phyloP scores from a whole-genome alignment of 2,113 vertebrate genomes.

The Proterorhinus semilunaris region DNA sequence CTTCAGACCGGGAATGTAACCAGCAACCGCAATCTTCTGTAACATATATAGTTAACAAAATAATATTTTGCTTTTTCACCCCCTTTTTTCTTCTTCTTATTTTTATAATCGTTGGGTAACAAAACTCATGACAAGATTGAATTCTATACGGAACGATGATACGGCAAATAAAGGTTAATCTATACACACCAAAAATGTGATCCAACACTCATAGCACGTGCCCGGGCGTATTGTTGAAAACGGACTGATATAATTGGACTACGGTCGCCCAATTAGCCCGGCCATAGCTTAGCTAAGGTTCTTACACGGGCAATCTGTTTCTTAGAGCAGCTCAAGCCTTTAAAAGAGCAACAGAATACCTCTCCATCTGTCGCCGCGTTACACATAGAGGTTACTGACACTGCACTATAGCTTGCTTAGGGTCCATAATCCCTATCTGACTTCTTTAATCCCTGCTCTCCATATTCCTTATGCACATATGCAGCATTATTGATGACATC shows the following conservation, averaged over 20 bases:
- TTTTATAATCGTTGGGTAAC: too few relatives aligned
- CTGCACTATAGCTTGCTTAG: constrained; percentile 25
- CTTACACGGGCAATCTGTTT: constrained; percentile 70
- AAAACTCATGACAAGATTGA: too few relatives aligned
- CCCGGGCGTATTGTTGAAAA: constrained; percentile 28
- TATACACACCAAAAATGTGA: too few relatives aligned
- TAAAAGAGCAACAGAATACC: constrained; percentile 55
- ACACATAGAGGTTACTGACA: constrained; percentile 33
- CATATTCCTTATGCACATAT: constrained; percentile 36
- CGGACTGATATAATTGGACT: neutral
- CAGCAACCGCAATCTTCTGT: constrained; percentile 28
- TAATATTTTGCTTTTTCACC: too few relatives aligned
- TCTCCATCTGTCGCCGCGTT: constrained; percentile 61
- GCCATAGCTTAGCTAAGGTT: constrained; percentile 60
- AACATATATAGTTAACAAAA: too few relatives aligned
- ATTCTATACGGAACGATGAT: too few relatives aligned
- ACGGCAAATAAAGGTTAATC: too few relatives aligned
- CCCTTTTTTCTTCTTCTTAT: too few relatives aligned
- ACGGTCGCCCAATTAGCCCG: constrained; percentile 64
- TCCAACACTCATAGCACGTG: neutral
- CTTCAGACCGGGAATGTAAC: constrained; percentile 39
- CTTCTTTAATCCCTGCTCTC: constrained; percentile 46
- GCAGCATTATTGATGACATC: constrained; percentile 41
- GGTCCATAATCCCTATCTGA: constrained; percentile 41
- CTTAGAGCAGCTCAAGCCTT: constrained; percentile 58